These are phyloP conservation scores for Apteryx mantelli DNA, from an alignment of 2,113 vertebrate genomes.

Conservation along the genomic window DNA sequence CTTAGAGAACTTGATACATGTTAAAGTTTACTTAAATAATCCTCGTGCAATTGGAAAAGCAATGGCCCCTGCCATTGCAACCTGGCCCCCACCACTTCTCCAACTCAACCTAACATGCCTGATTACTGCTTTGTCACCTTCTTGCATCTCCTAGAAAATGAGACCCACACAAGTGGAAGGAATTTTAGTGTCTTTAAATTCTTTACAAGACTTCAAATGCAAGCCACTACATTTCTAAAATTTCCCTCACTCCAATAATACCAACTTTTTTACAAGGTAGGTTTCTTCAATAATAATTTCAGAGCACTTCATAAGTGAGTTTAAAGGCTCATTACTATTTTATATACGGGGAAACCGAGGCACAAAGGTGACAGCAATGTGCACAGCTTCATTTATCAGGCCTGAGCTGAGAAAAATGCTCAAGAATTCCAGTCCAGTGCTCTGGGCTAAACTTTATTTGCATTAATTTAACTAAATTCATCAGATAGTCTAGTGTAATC, in stretches of 20 bases:
- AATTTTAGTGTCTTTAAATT: not conserved
- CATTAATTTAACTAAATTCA: not conserved
- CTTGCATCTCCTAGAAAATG: not conserved
- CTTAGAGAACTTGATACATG: not conserved
- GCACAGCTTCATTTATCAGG: not conserved
- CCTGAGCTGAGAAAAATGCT: not conserved
- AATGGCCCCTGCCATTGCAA: not conserved
- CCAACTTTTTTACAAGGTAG: not conserved
- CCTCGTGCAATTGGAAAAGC: not conserved
- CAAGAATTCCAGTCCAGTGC: not conserved
- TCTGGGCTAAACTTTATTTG: not conserved
- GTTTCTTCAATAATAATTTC: not conserved
- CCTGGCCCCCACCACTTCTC: not conserved
- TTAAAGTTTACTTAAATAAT: not conserved
- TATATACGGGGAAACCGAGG: not conserved
- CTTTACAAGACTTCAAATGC: not conserved
- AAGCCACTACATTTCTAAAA: not conserved
- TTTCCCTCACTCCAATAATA: not conserved
- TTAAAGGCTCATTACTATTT: not conserved
- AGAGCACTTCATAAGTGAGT: not conserved
- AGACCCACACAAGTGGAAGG: not conserved
- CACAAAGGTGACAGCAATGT: not conserved
- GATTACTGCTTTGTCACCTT: not conserved
- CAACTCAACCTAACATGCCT: not conserved
- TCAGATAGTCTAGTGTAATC: not conserved